A percentile compares a stretch with the other conserved stretches of the same genome.
phyloP scores from a whole-genome alignment of 1,140 invertebrate species.

The Aphelenchoides besseyi region DNA sequence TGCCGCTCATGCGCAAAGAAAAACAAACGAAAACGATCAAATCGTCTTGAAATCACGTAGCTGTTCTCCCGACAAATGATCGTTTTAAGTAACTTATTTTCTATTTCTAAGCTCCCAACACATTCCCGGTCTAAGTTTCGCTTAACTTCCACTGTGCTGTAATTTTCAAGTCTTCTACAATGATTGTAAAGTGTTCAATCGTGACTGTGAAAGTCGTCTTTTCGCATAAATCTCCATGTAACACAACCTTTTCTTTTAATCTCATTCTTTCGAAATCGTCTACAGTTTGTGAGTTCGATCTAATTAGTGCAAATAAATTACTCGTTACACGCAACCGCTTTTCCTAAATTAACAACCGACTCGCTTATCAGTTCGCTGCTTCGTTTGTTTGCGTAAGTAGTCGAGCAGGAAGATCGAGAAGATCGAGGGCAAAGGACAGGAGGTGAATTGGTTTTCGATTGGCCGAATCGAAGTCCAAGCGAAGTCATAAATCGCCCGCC shows the following conservation, averaged over 20 bases:
- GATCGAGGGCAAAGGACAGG: background rate
- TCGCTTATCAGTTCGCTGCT: background rate
- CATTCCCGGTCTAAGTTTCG: too few species aligned
- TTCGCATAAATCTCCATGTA: background rate
- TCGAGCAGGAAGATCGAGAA: background rate
- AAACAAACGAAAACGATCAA: background rate
- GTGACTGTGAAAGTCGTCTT: too few species aligned
- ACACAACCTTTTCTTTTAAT: background rate
- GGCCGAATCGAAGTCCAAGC: background rate
- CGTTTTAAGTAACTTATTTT: too few species aligned
- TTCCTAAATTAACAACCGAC: background rate
- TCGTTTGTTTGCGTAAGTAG: conserved; percentile 1
- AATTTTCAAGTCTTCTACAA: background rate
- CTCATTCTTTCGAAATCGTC: background rate
- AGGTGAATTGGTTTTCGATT: background rate
- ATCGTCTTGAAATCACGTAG: background rate
- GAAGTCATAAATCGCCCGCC: background rate
- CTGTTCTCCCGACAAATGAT: background rate
- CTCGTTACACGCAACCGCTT: background rate
- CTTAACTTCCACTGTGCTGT: too few species aligned
- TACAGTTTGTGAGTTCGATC: background rate
- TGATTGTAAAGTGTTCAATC: background rate
- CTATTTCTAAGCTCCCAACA: too few species aligned
- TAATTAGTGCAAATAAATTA: conserved; percentile 6
- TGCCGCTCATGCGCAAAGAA: background rate